These are phyloP conservation scores for Falco berigora DNA, from an alignment of 2,797 vertebrate genomes.

Conservation along the genomic window DNA sequence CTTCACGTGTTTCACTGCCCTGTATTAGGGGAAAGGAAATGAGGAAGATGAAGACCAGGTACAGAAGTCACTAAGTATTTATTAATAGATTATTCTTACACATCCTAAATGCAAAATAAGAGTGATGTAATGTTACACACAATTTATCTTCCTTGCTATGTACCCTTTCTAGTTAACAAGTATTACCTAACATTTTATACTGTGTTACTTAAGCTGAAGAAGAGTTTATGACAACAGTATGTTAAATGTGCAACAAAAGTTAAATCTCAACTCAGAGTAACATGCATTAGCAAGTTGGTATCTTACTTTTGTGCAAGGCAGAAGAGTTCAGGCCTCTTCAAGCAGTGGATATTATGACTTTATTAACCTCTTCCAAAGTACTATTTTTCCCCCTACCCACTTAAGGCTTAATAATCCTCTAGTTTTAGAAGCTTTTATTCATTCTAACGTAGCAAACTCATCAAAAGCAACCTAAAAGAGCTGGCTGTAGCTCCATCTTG, in stretches of 20 bases:
- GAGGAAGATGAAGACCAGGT: neutral
- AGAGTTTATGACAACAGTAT: neutral
- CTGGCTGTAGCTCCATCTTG: neutral
- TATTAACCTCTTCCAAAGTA: neutral
- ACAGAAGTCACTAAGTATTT: neutral
- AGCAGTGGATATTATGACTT: neutral
- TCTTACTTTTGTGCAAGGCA: neutral
- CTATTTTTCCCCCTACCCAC: neutral
- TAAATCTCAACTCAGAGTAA: neutral
- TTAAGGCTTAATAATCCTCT: neutral
- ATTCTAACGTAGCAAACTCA: neutral
- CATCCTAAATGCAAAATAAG: neutral
- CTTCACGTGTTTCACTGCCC: slow-evolving; percentile 89
- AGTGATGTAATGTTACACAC: neutral
- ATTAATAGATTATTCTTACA: neutral
- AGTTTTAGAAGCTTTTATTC: neutral
- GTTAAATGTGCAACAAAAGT: neutral
- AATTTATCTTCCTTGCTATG: neutral
- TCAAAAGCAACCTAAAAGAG: neutral
- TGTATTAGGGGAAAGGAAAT: slow-evolving; percentile 31
- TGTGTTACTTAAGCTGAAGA: neutral
- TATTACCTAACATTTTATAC: neutral
- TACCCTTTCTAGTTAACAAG: neutral
- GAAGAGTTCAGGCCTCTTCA: neutral
- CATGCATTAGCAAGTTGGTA: neutral